Evolutionary conservation across 30 jellyfish, hydroid and myxozoan genomes (phyloP), one percentile per base, ranked within the genome.

Genomic region (Haliclystus octoradiatus): DNA sequence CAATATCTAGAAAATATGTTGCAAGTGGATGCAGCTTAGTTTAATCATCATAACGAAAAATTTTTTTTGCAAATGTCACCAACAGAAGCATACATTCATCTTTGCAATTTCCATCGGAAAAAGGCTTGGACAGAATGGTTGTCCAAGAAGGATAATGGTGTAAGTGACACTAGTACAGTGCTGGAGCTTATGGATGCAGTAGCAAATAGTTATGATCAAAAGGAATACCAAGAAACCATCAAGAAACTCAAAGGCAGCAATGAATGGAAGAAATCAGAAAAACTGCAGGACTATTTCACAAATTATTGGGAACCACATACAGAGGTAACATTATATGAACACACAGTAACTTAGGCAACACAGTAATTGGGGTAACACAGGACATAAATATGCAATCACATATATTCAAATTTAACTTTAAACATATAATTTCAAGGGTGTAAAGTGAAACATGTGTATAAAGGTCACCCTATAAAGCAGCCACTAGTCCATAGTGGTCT

Each of bases 91-190:
- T 69, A 73, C 32, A 34, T 61, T 15, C 84, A 73, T 34, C 28
- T 73, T 14, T 73, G 84, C 28, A 75, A 73, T 47, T 73, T 63
- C 32, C 75, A 73, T 62, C 32, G 84, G 14, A 75, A 73, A 40
- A 73, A 73, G 40, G 84, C 84, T 4, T 73, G 84, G 84, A 33
- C 28, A 23, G 84, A 73, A 53, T 73, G 84, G 84, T 23, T 73
- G 19, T 33, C 84, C 27, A 73, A 73, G 34, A 14, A 23, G 19
- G 67, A 34, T n/a, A 74, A 73, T 61, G 76, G 76, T 60, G 84
- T 73, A 19, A 35, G 67, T 30, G 57, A 33, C 40, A 73, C 61
- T 31, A 34, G 24, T 19, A 50, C 33, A 32, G 84, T 63, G 50
- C 75, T 73, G 12, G 69, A 28, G 13, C 30, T 26, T 61, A 67